A percentile compares a stretch with the other conserved stretches of the same genome.
These are phyloP conservation scores for Esperia sulphurella DNA, from an alignment of 2,888 invertebrate genomes.

Conservation along the genomic window DNA sequence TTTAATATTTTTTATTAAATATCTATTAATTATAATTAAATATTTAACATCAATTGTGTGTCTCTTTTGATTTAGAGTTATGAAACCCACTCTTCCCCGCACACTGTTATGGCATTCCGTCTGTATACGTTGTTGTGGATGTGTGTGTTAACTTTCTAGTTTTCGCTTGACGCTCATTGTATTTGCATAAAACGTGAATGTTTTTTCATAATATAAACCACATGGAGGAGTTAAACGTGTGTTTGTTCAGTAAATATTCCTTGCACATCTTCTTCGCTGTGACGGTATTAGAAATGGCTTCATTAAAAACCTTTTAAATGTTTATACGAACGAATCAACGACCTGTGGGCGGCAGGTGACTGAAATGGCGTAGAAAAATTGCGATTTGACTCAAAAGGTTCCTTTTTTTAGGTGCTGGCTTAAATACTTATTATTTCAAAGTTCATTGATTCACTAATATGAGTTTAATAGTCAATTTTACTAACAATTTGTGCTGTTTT, in stretches of 20 bases:
- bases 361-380: slow-evolving; percentile 4
- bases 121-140: slow-evolving; percentile 23
- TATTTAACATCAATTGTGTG: slow-evolving; percentile 28
- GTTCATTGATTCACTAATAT: neutral
- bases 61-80: slow-evolving; percentile 43
- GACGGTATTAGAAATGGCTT: slow-evolving; percentile 58
- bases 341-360: neutral
- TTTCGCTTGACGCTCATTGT: slow-evolving; percentile 67
- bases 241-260: slow-evolving; percentile 67
- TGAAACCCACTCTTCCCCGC: slow-evolving; percentile 53
- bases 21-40: slow-evolving; percentile 6
- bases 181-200: slow-evolving; percentile 78
- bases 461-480: neutral
- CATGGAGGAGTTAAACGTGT: slow-evolving; percentile 61
- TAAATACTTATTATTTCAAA: neutral
- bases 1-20: slow-evolving; percentile 17
- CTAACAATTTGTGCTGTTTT: neutral
- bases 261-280: slow-evolving; percentile 43
- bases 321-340: neutral
- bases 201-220: slow-evolving; percentile 76
- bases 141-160: slow-evolving; percentile 75
- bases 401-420: neutral
- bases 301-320: slow-evolving; percentile 21
- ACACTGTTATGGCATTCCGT: slow-evolving; percentile 20
- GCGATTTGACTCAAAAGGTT: neutral